Base-by-base conservation (phyloP, 2,888 invertebrate species). In the Cenopis cana region DNA sequence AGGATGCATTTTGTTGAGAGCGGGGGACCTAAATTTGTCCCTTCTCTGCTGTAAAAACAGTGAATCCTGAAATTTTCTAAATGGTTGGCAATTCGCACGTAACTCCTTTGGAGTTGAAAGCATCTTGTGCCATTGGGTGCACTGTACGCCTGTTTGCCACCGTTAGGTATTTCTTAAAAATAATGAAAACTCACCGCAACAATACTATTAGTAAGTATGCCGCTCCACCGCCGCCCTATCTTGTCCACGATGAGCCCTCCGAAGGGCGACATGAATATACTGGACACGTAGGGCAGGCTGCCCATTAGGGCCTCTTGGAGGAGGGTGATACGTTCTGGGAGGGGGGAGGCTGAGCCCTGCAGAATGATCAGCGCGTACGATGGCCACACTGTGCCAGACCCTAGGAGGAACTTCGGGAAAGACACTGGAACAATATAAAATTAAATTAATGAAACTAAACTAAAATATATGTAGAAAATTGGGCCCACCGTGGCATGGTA, bases 361-460 rank as follows among this genome's bases (percentile, higher is more conserved):
- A 69, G 57, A 8, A 69, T 65, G 57, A 69, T 18, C 10, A 65
- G 18, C 0, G 69, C 69, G 41, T 65, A 69, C 1, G 69, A 69
- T n/a, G 69, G 69, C 69, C 69, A 69, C 11, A 69, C 69, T 2
- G 50, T 68, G 0, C 72, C 72, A 6, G 68, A 72, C 1, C 72
- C 72, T 11, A 72, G 50, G 6, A 72, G 72, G 61, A 72, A 72
- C 17, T 72, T 72, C 1, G 72, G 72, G 56, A 72, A 72, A 2
- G 72, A 52, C 69, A 69, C 69, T 69, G 57, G 9, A 69, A 52
- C 6, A 10, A 52, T 36, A 4, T 33, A n/a, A 6, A 29, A 29
- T 24, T 33, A 1, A 6, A 55, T 55, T 3, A 24, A n/a, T n/a
- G n/a, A n/a, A n/a, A n/a, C n/a, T n/a, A n/a, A n/a, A n/a, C n/a